A percentile compares a stretch with the other conserved stretches of the same genome.
Evolutionary conservation across 2,888 invertebrate species (phyloP).

Genomic region (Metallyticus violacea): DNA sequence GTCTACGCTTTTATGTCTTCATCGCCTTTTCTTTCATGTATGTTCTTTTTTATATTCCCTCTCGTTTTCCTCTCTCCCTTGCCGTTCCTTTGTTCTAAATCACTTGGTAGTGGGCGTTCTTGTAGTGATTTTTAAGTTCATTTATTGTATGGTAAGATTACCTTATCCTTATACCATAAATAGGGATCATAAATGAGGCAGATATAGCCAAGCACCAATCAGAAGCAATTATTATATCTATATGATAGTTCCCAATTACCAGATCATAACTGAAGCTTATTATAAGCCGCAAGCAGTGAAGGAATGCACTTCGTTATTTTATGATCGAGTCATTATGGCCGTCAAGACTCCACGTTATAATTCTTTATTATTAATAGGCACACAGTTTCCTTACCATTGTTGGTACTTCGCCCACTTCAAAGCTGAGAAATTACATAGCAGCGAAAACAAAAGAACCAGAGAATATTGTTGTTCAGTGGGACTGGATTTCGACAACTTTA

Average conservation of each 20-base stretch:
- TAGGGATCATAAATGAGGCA: neutral
- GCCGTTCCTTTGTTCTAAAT: too few relatives aligned
- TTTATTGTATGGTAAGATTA: neutral
- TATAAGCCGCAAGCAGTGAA: neutral
- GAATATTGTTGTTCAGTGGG: too few relatives aligned
- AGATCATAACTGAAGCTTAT: neutral
- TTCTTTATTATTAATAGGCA: neutral
- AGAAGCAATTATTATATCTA: neutral
- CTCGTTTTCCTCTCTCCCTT: too few relatives aligned
- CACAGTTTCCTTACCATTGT: too few relatives aligned
- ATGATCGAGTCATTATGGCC: neutral
- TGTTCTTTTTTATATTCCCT: too few relatives aligned
- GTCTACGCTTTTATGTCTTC: too few relatives aligned
- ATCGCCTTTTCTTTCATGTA: too few relatives aligned
- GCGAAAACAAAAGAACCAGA: neutral
- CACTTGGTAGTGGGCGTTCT: too few relatives aligned
- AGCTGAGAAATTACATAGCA: neutral
- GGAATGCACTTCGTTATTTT: neutral
- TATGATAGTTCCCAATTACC: neutral
- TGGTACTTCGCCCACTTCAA: too few relatives aligned
- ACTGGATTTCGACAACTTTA: too few relatives aligned
- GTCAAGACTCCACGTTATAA: neutral
- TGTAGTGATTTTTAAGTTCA: neutral
- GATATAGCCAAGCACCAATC: neutral
- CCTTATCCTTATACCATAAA: neutral